Evolutionary conservation across 1,140 invertebrate genomes (phyloP).

Genomic region (Lordiphosa stackelbergi): DNA sequence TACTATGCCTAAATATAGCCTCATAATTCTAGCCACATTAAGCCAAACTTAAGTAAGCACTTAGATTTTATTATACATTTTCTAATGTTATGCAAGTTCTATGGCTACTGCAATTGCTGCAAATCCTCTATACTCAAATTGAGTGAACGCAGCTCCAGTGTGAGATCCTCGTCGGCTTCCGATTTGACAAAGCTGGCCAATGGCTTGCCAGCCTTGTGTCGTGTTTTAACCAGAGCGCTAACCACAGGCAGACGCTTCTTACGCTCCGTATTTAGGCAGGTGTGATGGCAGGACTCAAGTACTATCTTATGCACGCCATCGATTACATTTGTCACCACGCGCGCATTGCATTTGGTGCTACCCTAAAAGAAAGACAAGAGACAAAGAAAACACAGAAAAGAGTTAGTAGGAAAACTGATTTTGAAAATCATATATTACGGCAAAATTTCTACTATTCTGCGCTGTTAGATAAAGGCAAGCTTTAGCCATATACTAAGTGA

Average conservation of each 20-base stretch:
- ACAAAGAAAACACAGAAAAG: neutral
- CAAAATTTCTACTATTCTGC: too few species aligned
- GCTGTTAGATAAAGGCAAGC: too few species aligned
- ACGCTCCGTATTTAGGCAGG: slow-evolving; percentile 57
- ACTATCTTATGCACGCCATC: slow-evolving; percentile 71
- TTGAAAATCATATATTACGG: too few species aligned
- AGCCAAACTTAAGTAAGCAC: slow-evolving; percentile 6
- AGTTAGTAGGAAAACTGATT: slow-evolving; percentile 3
- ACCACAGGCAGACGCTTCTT: slow-evolving; percentile 52
- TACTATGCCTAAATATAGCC: neutral
- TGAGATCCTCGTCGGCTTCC: slow-evolving; percentile 47
- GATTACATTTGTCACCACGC: slow-evolving; percentile 70
- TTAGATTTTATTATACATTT: slow-evolving; percentile 31
- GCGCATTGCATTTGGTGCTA: slow-evolving; percentile 75
- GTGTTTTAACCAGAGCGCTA: slow-evolving; percentile 13
- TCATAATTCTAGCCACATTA: neutral
- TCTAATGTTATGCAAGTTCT: slow-evolving; percentile 25
- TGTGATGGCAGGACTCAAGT: slow-evolving; percentile 66
- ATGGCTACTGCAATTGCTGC: slow-evolving; percentile 53
- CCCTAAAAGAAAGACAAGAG: slow-evolving; percentile 41
- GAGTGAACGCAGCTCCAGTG: slow-evolving; percentile 51
- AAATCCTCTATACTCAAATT: slow-evolving; percentile 58
- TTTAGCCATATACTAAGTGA: too few species aligned
- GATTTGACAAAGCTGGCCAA: slow-evolving; percentile 25
- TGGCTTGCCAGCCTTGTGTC: slow-evolving; percentile 11